These are phyloP conservation scores for Philereme transversata DNA, from an alignment of 2,888 invertebrate genomes.

Conservation along the genomic window DNA sequence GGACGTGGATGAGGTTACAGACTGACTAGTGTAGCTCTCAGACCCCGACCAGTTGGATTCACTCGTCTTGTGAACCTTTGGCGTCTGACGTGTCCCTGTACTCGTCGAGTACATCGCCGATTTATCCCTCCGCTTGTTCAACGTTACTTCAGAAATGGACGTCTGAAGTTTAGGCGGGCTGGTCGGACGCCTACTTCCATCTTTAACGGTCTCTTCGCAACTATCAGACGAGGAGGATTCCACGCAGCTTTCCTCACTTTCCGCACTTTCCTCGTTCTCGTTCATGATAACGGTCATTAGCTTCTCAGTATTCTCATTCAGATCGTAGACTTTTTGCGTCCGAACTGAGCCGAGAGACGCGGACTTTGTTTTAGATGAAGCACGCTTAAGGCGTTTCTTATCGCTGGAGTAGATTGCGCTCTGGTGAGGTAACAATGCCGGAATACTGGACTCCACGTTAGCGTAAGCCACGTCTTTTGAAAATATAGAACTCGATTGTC, in stretches of 20 bases:
- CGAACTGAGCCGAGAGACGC: slow-evolving; percentile 53
- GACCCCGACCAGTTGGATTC: slow-evolving; percentile 57
- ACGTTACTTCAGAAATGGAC: slow-evolving; percentile 62
- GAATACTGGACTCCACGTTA: slow-evolving; percentile 54
- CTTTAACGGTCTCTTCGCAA: slow-evolving; percentile 30
- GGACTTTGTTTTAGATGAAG: slow-evolving; percentile 47
- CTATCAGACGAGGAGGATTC: slow-evolving; percentile 26
- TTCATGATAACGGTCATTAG: slow-evolving; percentile 66
- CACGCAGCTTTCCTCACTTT: slow-evolving; percentile 49
- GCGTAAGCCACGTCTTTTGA: slow-evolving; percentile 50
- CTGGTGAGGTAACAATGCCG: slow-evolving; percentile 53
- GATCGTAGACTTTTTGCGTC: slow-evolving; percentile 67
- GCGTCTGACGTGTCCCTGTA: slow-evolving; percentile 52
- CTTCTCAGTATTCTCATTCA: slow-evolving; percentile 70
- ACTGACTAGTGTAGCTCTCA: slow-evolving; percentile 48
- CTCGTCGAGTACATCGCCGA: slow-evolving; percentile 55
- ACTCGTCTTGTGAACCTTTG: slow-evolving; percentile 45
- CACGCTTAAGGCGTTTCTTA: slow-evolving; percentile 38
- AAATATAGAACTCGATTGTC: slow-evolving; percentile 23
- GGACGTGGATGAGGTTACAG: slow-evolving; percentile 54
- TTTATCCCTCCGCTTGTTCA: slow-evolving; percentile 42
- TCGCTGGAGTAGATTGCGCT: slow-evolving; percentile 50
- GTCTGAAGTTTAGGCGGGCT: slow-evolving; percentile 71
- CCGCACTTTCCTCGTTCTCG: slow-evolving; percentile 53
- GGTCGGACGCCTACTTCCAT: slow-evolving; percentile 35